Conservation (phyloP, 2,888 invertebrate species). For the Drosophila demipolita region DNA sequence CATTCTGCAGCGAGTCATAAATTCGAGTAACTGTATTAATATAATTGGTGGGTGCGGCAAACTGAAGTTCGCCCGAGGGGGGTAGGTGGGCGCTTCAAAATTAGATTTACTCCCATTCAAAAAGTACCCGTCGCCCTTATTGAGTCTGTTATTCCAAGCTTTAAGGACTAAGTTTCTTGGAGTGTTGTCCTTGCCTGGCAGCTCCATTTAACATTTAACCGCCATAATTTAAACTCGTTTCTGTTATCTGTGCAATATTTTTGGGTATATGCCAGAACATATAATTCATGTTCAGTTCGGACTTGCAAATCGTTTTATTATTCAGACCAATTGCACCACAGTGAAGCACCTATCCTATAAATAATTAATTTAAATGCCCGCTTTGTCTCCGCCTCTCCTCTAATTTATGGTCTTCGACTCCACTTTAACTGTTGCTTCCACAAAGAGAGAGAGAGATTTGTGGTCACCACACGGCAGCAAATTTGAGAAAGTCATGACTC, state of each 20-base stretch:
- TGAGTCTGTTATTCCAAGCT: constrained; percentile 5
- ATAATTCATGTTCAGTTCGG: constrained; percentile 71
- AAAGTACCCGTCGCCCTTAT: constrained; percentile 12
- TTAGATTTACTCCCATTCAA: constrained; percentile 68
- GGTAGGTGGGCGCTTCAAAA: constrained; percentile 56
- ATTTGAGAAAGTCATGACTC: constrained; percentile 43
- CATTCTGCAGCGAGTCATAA: constrained; percentile 59
- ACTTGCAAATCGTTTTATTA: constrained; percentile 78
- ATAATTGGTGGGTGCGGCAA: constrained; percentile 67
- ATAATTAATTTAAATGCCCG: constrained; percentile 75
- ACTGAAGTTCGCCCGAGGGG: constrained; percentile 12
- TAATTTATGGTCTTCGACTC: constrained; percentile 58
- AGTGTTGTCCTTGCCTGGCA: neutral
- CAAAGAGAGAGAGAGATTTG: constrained; percentile 39
- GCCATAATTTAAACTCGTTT: constrained; percentile 67
- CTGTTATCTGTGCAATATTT: constrained; percentile 57
- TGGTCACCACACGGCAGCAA: constrained; percentile 30
- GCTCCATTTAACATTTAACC: constrained; percentile 59
- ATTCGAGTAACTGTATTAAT: constrained; percentile 81
- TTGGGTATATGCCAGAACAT: constrained; percentile 12
- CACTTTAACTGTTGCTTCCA: constrained; percentile 58
- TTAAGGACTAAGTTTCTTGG: constrained; percentile 24
- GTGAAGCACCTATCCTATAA: constrained; percentile 63
- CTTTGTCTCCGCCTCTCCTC: constrained; percentile 38
- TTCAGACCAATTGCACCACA: constrained; percentile 62